Evolutionary conservation across 2,113 vertebrate genomes (phyloP), one percentile per base, ranked within the genome.

Genomic region (Lophius piscatorius): DNA sequence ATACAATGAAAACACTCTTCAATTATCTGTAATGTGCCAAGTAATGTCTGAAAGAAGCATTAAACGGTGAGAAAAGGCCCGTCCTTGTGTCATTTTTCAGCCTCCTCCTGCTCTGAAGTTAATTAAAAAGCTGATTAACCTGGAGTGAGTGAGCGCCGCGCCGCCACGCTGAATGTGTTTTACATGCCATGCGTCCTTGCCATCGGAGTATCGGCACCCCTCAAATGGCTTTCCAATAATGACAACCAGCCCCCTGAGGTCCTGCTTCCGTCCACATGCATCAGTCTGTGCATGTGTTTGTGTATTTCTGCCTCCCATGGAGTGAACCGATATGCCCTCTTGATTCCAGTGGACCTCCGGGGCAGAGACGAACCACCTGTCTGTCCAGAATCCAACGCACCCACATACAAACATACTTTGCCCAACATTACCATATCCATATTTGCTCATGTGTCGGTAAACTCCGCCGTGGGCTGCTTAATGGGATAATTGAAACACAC

Each of bases 151-250:
- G 69, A 56, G 64, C 33, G 42, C 54, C 24, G 18, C 8, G 66
- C 78, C 42, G 72, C 59, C 51, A 41, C 64, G 70, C 51, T 49
- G 44, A 39, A 75, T 61, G 67, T 73, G 69, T 75, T 74, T 66
- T 71, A 77, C 78, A 77, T 39, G 13, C 42, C 47, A 40, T 74
- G 57, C 34, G 14, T 76, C 75, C 62, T 40, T 1, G 11, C 79
- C 49, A 50, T 76, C 77, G 54, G 33, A 58, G 42, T 77, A 83
- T 86, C 18, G 74, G 74, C 82, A 81, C 46, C 26, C 54, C 61
- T 80, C 54, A 78, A 87, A 88, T 87, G 79, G 65, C 79, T 81
- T 88, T 84, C 77, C 84, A 64, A 82, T 85, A 85, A 88, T 76
- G 86, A 84, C 70, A 59, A 66, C 36, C 45, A 18, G 52, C 65